Base-by-base conservation (phyloP, 2,797 vertebrate genomes). In the Paratrypauchen microcephalus region DNA sequence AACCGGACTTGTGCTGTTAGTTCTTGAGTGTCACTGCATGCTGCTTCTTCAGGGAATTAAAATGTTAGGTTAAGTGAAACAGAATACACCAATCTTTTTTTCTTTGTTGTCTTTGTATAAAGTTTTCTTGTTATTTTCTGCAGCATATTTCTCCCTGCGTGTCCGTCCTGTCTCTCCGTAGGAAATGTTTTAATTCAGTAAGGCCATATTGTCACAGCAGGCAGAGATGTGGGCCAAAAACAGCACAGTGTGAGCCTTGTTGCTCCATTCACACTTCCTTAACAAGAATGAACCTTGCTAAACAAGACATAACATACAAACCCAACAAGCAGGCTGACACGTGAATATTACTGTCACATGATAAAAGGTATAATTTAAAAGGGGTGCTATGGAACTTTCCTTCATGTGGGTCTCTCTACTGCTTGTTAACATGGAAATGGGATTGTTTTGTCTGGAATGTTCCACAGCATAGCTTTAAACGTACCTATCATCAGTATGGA, bases 161-260 rank as follows among this genome's bases (percentile, higher is more conserved):
- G 83, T 80, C 78, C 69, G 68, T 88, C 86, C 86, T 78, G 81
- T 69, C 61, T 80, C 86, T 85, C 86, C 77, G 45, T 81, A 72
- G 86, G 89, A 82, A 85, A 65, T 41, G 68, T 47, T 83, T 84
- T 86, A 79, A 87, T 88, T 84, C 66, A 15, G 12, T 4, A 41
- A 52, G 66, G 68, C 83, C 84, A 88, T 90, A 89, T 89, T 89
- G 87, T 77, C 86, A 70, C 81, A 6, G 78, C 77, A 63, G 90
- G 80, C 47, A 2, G 11, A 73, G 47, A 71, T 59, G 48, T 69
- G 66, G 76, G 78, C 77, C 76, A 74, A 74, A 79, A 64, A 63
- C 55, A 65, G 72, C 77, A 2, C 70, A 11, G 36, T 66, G 0
- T 61, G 68, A 66, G 69, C 15, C 64, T 60, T 59, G 54, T 45